Evolutionary conservation across 2,113 vertebrate genomes (phyloP).

Genomic region (Jaculus jaculus): DNA sequence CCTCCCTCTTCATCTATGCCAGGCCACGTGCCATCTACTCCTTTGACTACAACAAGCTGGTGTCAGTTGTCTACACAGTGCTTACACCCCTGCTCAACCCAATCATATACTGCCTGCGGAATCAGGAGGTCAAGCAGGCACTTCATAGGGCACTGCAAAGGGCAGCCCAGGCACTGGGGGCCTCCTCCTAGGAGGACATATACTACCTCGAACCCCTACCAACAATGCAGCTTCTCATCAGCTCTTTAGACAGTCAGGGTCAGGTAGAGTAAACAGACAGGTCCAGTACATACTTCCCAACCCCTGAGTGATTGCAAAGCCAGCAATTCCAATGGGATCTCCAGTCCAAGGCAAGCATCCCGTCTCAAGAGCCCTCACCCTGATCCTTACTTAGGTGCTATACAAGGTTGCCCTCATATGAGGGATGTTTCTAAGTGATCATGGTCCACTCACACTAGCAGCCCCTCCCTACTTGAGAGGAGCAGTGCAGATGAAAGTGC

Average conservation of each 20-base stretch:
- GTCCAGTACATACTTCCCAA: background rate
- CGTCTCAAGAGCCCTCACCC: background rate
- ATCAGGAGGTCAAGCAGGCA: conserved; percentile 72
- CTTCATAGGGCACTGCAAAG: conserved; percentile 16
- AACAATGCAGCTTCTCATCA: too few species aligned
- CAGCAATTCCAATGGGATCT: background rate
- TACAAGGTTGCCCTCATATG: background rate
- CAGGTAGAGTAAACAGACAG: too few species aligned
- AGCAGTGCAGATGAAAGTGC: too few species aligned
- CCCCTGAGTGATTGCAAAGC: background rate
- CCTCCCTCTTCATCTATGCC: conserved; percentile 77
- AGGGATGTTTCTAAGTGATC: background rate
- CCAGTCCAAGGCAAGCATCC: background rate
- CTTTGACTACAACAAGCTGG: conserved; percentile 71
- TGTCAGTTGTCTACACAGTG: conserved; percentile 73
- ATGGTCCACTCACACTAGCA: background rate
- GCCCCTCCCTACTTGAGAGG: background rate
- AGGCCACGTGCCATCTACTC: conserved; percentile 69
- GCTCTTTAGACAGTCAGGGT: background rate
- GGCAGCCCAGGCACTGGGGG: background rate
- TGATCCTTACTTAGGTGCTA: too few species aligned
- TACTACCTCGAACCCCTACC: background rate
- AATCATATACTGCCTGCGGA: conserved; percentile 76
- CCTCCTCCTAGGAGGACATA: background rate
- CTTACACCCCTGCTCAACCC: conserved; percentile 76